These are phyloP conservation scores for Hermaeophaga mercurialis DNA, from an alignment of 2,888 invertebrate species.

Conservation along the genomic window DNA sequence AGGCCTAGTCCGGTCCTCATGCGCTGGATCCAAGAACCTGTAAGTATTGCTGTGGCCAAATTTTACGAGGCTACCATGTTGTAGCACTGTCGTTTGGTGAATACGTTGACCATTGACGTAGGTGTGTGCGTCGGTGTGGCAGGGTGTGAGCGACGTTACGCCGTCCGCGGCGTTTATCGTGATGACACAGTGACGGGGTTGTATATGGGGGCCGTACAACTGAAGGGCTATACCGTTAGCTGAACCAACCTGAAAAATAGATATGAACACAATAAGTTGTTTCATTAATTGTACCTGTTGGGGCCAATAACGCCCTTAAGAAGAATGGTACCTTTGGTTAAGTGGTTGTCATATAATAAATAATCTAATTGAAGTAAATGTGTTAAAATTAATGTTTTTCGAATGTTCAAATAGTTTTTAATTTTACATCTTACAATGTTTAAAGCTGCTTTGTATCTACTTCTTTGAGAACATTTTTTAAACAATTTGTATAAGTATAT, in stretches of 20 bases:
- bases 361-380: no score
- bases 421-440: no score
- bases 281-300: no score
- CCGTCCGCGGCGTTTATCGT: constrained; percentile 81
- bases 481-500: no score
- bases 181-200: constrained; percentile 93
- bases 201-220: constrained; percentile 88
- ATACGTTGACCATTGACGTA: constrained; percentile 93
- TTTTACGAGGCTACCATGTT: constrained; percentile 84
- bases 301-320: no score
- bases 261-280: no score
- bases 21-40: constrained; percentile 82
- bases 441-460: no score
- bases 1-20: constrained; percentile 79
- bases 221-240: constrained; percentile 81
- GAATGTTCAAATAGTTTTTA: no score
- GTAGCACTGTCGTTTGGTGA: constrained; percentile 87
- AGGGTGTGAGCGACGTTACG: constrained; percentile 91
- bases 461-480: no score
- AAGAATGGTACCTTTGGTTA: no score
- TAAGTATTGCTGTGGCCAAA: constrained; percentile 87
- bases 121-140: constrained; percentile 90
- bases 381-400: no score
- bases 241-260: constrained; percentile 65
- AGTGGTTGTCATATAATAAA: no score